A percentile compares a stretch with the other conserved stretches of the same genome.
These are phyloP conservation scores for Cynaeus angustus DNA, from an alignment of 2,888 invertebrate genomes.

Conservation along the genomic window DNA sequence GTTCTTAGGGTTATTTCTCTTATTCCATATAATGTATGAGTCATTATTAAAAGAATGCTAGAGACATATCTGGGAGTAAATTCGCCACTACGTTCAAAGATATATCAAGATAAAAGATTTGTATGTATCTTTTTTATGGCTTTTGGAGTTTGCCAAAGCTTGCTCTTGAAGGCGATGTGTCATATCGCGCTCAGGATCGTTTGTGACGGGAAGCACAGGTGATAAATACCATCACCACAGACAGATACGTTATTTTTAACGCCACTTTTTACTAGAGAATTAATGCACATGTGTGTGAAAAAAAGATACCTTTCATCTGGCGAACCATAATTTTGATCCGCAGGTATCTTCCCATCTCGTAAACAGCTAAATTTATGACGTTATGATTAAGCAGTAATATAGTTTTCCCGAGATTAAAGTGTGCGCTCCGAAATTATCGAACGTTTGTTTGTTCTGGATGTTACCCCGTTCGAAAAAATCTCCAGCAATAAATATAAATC, in stretches of 20 bases:
- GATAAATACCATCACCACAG: slow-evolving; percentile 32
- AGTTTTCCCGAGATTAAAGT: slow-evolving; percentile 7
- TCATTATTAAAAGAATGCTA: slow-evolving; percentile 38
- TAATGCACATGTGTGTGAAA: too few relatives aligned
- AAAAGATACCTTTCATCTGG: too few relatives aligned
- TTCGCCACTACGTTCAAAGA: slow-evolving; percentile 41
- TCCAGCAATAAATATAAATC: slow-evolving; percentile 9
- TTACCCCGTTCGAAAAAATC: not conserved
- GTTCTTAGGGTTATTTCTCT: slow-evolving; percentile 33
- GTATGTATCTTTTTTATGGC: slow-evolving; percentile 43
- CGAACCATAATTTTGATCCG: slow-evolving; percentile 12
- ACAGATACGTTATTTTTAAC: slow-evolving; percentile 22
- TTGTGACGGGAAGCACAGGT: slow-evolving; percentile 27
- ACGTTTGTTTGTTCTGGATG: slow-evolving; percentile 9
- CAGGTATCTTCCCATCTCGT: not conserved
- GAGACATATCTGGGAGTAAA: slow-evolving; percentile 40
- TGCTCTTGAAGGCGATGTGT: slow-evolving; percentile 43
- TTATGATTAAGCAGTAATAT: slow-evolving; percentile 6
- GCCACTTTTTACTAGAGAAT: too few relatives aligned
- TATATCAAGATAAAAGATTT: slow-evolving; percentile 48
- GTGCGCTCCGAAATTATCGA: slow-evolving; percentile 11
- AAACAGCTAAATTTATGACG: slow-evolving; percentile 7
- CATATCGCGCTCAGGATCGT: slow-evolving; percentile 27
- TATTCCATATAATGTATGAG: slow-evolving; percentile 36
- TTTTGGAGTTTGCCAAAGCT: slow-evolving; percentile 28